Conservation (phyloP, 2,888 invertebrate genomes). For the Microdon myrmicae region DNA sequence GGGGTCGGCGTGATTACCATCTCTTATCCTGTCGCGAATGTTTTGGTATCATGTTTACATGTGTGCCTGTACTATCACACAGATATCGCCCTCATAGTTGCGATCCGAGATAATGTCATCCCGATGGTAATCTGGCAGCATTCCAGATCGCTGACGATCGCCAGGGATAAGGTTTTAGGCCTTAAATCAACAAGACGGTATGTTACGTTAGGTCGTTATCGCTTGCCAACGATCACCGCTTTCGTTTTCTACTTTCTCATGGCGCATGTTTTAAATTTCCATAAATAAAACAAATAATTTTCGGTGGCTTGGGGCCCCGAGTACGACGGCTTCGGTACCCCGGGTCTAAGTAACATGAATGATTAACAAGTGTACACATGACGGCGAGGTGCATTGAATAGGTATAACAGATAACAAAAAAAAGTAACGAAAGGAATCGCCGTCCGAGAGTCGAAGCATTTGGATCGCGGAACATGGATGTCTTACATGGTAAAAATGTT, state of each 20-base stretch:
- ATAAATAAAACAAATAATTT: conserved; percentile 46
- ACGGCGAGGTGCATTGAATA: conserved; percentile 23
- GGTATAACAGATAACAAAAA: no score
- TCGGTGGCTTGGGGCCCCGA: conserved; percentile 7
- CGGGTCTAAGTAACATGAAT: conserved; percentile 35
- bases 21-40: conserved; percentile 24
- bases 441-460: conserved; percentile 43
- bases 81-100: conserved; percentile 39
- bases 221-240: conserved; percentile 36
- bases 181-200: conserved; percentile 16
- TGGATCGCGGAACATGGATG: conserved; percentile 46
- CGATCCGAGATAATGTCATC: conserved; percentile 45
- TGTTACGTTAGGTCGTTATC: conserved; percentile 29
- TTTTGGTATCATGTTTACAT: conserved; percentile 51
- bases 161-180: not conserved
- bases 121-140: conserved; percentile 31
- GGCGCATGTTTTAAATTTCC: conserved; percentile 46
- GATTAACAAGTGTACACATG: conserved; percentile 44
- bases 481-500: conserved; percentile 49
- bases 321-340: conserved; percentile 16
- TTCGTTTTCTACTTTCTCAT: conserved; percentile 48
- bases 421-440: conserved; percentile 7
- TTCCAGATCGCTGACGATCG: conserved; percentile 11
- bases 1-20: no score
- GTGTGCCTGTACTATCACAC: conserved; percentile 38